Evolutionary conservation across 2,888 invertebrate genomes (phyloP), one percentile per base, ranked within the genome.

Genomic region (Zygaena filipendulae): DNA sequence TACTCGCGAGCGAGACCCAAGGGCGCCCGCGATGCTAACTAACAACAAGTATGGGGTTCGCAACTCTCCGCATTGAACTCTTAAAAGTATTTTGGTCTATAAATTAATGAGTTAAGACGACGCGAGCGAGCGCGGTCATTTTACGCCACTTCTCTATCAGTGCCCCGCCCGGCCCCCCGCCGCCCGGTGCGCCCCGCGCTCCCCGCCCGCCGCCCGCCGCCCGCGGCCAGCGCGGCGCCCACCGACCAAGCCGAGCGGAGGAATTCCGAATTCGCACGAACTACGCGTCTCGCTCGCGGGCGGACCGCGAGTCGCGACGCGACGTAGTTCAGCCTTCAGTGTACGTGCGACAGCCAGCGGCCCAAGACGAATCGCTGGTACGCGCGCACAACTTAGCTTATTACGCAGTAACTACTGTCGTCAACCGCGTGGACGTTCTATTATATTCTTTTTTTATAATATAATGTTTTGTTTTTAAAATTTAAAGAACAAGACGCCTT

Each of bases 381-480:
- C 45, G 46, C 66, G 55, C 57, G 56, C 49, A 45, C 52, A 47
- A 44, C 59, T 49, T 55, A 51, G 60, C 61, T 74, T 77, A 79
- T 69, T 79, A 79, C 79, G 79, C 77, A 79, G 79, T 77, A 60
- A 49, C 62, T 52, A 61, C 56, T 52, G 55, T 48, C 55, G 54
- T 50, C 51, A 54, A 71, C 74, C 74, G 74, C 79, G 77, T 75
- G 77, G 68, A 72, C 64, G 59, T 45, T 45, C 41, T 49, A 54
- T 48, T 39, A 42, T 53, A 47, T 50, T 48, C 42, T 35, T 14
- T 44, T 43, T 47, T 44, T 35, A 35, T 35, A 22, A 22, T n/a
- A n/a, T n/a, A n/a, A n/a, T n/a, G n/a, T n/a, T n/a, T 36, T 33
- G 29, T 30, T 32, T 16, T 16, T 16, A 16, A 16, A 16, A 4